Percentiles rank a stretch among this genome's conserved stretches.
Conservation (phyloP, 1,140 invertebrate species). For the Rhynchophorus ferrugineus region DNA sequence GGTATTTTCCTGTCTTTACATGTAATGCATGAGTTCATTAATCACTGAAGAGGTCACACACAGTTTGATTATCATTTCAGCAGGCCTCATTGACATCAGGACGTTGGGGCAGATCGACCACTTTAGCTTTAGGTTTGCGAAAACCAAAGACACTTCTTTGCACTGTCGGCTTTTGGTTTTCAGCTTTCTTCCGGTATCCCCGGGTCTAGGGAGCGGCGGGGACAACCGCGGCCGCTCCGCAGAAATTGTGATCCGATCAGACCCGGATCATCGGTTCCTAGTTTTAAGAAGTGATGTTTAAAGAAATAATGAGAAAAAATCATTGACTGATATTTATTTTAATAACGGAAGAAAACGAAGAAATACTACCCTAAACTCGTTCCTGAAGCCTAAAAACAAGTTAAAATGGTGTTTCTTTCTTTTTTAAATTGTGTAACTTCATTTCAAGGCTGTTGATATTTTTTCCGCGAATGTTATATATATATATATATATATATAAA, state of each 20-base stretch:
- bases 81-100: too few species aligned
- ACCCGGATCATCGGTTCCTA: too few species aligned
- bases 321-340: constrained; percentile 31
- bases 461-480: constrained; percentile 17
- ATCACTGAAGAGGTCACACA: too few species aligned
- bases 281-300: constrained; percentile 5
- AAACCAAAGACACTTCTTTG: neutral
- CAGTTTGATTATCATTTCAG: too few species aligned
- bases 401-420: neutral
- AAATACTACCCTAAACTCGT: constrained; percentile 2
- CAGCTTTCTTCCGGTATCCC: neutral
- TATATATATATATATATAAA: too few species aligned
- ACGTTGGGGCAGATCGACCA: too few species aligned
- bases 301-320: constrained; percentile 1
- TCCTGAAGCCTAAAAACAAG: neutral
- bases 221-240: too few species aligned
- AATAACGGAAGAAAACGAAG: constrained; percentile 14
- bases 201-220: too few species aligned
- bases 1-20: too few species aligned
- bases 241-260: too few species aligned
- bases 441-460: constrained; percentile 25
- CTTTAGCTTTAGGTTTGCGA: neutral
- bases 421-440: constrained; percentile 14
- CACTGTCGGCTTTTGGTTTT: neutral
- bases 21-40: too few species aligned